Evolutionary conservation across 1,140 invertebrate genomes (phyloP), one percentile per base, ranked within the genome.

Genomic region (Phenacoccus solenopsis): DNA sequence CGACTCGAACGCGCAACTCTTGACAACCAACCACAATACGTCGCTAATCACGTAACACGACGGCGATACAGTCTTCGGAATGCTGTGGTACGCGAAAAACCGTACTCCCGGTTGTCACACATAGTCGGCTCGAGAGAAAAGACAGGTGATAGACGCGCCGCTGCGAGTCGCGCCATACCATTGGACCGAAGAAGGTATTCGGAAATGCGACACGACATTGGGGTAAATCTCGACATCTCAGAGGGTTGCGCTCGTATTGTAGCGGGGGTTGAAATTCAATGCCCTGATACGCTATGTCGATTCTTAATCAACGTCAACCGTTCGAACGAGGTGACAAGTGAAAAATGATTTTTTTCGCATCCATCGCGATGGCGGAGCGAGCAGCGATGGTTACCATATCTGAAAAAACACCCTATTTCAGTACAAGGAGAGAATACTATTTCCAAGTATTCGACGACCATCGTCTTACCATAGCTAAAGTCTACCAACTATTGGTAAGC

Each of bases 311-410:
- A 64, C 25, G 59, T 64, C 59, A 64, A 16, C 10, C 22, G 1
- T 10, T 9, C 21, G 12, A 20, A 64, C 21, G 21, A 64, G 59
- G 25, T 64, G 59, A 64, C 59, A 64, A 64, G 59, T 64, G 59
- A 64, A 64, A 64, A 64, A 64, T 64, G 59, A 64, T 64, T 25
- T 24, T 49, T 49, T 64, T 64, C 59, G 59, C 59, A 24, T 64
- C 59, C 59, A 22, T 4, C 32, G 22, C 20, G 16, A 64, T 64
- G 59, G 59, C 59, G 59, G 13, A 59, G 7, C 56, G 13, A 5
- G 56, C 56, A 20, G 56, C 56, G 30, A 13, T 5, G 30, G n/a
- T n/a, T n/a, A n/a, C n/a, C n/a, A n/a, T n/a, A n/a, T n/a, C n/a
- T n/a, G n/a, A n/a, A n/a, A n/a, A n/a, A n/a, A n/a, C n/a, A n/a